Percentiles rank a stretch among this genome's conserved stretches.
Evolutionary conservation across 2,888 invertebrate species (phyloP).

Genomic region (Pherbina coryleti): DNA sequence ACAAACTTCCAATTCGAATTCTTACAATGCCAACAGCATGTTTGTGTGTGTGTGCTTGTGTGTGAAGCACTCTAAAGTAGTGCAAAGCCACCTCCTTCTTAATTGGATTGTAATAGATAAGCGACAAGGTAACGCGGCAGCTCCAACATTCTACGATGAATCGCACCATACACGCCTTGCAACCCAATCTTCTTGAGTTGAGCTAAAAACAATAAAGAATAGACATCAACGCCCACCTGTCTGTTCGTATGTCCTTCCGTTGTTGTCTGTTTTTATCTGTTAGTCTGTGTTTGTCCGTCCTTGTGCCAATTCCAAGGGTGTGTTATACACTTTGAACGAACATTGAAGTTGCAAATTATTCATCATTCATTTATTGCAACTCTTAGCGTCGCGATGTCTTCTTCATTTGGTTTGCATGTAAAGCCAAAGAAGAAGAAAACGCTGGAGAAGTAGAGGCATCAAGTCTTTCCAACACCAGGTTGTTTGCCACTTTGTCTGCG

Average conservation of each 20-base stretch:
- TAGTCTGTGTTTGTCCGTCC: background rate
- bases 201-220: too few species aligned
- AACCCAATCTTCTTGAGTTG: background rate
- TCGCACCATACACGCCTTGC: background rate
- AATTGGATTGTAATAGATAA: constrained; percentile 23
- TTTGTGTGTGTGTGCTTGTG: background rate
- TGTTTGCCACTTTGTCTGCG: background rate
- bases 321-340: constrained; percentile 27
- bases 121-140: constrained; percentile 7
- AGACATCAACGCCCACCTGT: background rate
- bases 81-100: background rate
- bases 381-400: background rate
- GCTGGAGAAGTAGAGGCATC: background rate
- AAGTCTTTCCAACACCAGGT: background rate
- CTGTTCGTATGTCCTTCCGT: background rate
- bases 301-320: background rate
- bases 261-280: background rate
- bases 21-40: background rate
- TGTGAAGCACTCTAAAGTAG: background rate
- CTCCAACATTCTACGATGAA: background rate
- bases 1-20: too few species aligned
- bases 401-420: background rate
- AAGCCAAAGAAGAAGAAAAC: background rate
- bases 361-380: constrained; percentile 32
- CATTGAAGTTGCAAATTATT: constrained; percentile 31